A percentile compares a stretch with the other conserved stretches of the same genome.
Evolutionary conservation across 1,140 invertebrate species (phyloP).

Genomic region (Chironomus tepperi): DNA sequence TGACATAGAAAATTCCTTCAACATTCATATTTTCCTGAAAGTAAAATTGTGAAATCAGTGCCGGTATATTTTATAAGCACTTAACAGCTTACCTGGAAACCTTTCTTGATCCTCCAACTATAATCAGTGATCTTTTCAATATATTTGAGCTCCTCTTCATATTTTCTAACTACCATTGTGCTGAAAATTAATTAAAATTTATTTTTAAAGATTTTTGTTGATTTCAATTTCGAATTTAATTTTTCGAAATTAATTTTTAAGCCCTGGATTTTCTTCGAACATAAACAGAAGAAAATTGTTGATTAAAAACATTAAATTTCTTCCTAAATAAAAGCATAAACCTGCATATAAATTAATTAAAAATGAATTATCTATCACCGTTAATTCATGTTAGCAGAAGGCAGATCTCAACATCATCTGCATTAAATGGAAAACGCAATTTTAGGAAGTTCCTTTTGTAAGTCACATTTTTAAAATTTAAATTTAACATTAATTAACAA

Average conservation of each 20-base stretch:
- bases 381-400: conserved; percentile 37
- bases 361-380: neutral
- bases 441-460: conserved; percentile 65
- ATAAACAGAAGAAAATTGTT: neutral
- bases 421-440: conserved; percentile 60
- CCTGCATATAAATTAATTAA: neutral
- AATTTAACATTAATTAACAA: neutral
- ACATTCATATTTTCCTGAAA: conserved; percentile 92
- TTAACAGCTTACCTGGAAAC: conserved; percentile 61
- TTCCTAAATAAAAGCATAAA: neutral
- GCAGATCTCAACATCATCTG: conserved; percentile 49
- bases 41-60: conserved; percentile 2
- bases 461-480: neutral
- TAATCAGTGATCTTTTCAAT: conserved; percentile 79
- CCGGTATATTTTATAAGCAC: neutral
- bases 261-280: neutral
- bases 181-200: no score
- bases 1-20: conserved; percentile 98
- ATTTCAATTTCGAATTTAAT: neutral
- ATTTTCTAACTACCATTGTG: conserved; percentile 79
- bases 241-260: neutral
- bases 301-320: neutral
- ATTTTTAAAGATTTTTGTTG: no score
- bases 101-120: conserved; percentile 95
- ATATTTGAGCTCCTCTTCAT: conserved; percentile 89